Evolutionary conservation across 2,113 vertebrate genomes (phyloP).

Genomic region (Callocephalon fimbriatum): DNA sequence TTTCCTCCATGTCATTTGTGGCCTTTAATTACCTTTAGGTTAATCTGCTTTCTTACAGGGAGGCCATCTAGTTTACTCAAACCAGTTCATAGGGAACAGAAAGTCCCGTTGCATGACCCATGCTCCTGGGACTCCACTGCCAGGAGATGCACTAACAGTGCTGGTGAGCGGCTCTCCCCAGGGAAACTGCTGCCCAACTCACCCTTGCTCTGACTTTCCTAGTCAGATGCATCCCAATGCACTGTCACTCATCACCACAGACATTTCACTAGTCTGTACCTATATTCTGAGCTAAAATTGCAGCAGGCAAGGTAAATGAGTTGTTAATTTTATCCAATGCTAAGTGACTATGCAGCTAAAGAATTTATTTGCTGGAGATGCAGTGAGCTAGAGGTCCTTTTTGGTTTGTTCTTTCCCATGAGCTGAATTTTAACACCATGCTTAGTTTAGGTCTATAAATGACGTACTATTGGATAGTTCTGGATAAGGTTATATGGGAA

Average conservation of each 20-base stretch:
- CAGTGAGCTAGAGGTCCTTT: not conserved
- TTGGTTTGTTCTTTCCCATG: not conserved
- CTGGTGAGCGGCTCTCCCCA: not conserved
- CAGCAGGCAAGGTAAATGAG: not conserved
- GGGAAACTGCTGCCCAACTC: accelerated
- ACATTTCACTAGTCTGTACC: not conserved
- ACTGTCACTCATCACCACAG: not conserved
- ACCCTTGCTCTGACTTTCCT: no score
- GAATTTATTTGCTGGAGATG: not conserved
- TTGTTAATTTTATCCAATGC: not conserved
- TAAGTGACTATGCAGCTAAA: not conserved
- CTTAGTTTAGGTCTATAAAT: not conserved
- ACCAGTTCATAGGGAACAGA: not conserved
- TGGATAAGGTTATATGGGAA: not conserved
- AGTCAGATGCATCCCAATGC: no score
- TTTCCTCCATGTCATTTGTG: not conserved
- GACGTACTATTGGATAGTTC: not conserved
- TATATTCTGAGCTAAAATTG: not conserved
- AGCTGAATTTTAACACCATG: not conserved
- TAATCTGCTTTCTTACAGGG: not conserved
- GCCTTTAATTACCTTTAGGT: not conserved
- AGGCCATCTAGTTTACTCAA: not conserved
- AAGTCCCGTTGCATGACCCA: accelerated
- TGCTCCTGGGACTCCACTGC: not conserved
- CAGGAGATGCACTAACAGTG: accelerated